Percentiles rank a stretch among this genome's conserved stretches.
phyloP scores from a whole-genome alignment of 2,113 vertebrate genomes.

The Protomyctophum bolini region DNA sequence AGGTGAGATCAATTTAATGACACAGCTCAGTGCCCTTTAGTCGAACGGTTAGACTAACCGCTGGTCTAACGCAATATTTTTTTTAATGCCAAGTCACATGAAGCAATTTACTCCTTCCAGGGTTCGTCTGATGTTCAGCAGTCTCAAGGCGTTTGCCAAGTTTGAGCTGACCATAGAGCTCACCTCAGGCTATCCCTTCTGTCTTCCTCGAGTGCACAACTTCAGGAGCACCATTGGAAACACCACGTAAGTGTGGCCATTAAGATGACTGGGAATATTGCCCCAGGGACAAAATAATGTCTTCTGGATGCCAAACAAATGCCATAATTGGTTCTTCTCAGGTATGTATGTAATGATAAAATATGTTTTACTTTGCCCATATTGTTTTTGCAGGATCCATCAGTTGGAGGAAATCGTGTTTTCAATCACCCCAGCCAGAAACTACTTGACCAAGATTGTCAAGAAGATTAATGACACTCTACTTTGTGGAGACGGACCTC shows the following conservation, averaged over 20 bases:
- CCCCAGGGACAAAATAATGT: neutral
- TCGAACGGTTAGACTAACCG: too few relatives aligned
- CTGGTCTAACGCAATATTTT: neutral
- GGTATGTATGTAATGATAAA: neutral
- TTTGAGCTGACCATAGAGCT: constrained; percentile 73
- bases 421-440: constrained; percentile 58
- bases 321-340: neutral
- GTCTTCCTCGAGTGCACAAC: constrained; percentile 56
- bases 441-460: constrained; percentile 68
- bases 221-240: constrained; percentile 67
- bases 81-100: neutral
- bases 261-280: neutral
- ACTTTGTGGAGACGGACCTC: constrained; percentile 46
- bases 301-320: too few relatives aligned
- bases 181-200: constrained; percentile 42
- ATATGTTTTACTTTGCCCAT: neutral
- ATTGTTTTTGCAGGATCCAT: constrained; percentile 54
- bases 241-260: constrained; percentile 62
- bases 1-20: neutral
- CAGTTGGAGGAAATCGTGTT: constrained; percentile 67
- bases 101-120: constrained; percentile 38
- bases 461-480: constrained; percentile 67
- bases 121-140: constrained; percentile 71
- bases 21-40: neutral
- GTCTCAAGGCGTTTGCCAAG: constrained; percentile 63